Percentiles rank a stretch among this genome's conserved stretches.
Conservation (phyloP, 2,888 invertebrate genomes). For the Brachylomia viminalis region DNA sequence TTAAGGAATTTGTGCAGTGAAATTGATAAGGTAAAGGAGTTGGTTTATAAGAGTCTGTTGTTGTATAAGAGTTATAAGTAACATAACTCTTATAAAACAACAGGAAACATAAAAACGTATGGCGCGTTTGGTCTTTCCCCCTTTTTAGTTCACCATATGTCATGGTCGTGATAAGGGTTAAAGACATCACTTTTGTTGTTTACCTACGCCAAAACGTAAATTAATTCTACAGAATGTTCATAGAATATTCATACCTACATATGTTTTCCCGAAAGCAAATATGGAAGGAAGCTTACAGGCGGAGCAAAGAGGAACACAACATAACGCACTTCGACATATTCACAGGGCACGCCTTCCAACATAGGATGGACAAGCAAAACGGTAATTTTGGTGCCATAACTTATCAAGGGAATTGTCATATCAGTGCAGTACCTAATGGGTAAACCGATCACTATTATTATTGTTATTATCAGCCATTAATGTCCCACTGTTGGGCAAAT, state of each 20-base stretch:
- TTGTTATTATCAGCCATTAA: too few species aligned
- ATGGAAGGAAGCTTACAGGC: not conserved
- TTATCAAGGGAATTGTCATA: conserved; percentile 9
- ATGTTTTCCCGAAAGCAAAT: not conserved
- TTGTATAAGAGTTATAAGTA: not conserved
- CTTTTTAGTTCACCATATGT: not conserved
- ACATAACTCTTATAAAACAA: not conserved
- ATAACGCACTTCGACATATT: conserved; percentile 39
- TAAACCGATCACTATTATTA: too few species aligned
- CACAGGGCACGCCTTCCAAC: conserved; percentile 50
- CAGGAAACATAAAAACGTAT: too few species aligned
- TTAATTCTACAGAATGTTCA: not conserved
- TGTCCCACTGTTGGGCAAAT: too few species aligned
- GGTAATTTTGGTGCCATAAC: conserved; percentile 33
- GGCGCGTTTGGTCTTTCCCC: not conserved
- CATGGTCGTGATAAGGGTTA: not conserved
- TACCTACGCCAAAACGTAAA: not conserved
- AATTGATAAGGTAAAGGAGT: not conserved
- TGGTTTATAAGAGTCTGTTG: too few species aligned
- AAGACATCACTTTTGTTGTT: not conserved
- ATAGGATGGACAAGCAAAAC: conserved; percentile 40
- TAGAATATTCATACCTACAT: not conserved
- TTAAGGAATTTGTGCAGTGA: not conserved
- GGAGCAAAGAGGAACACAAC: conserved; percentile 47
- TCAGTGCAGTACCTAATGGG: not conserved